Evolutionary conservation across 2,888 invertebrate species (phyloP).

Genomic region (Thecophora atra): DNA sequence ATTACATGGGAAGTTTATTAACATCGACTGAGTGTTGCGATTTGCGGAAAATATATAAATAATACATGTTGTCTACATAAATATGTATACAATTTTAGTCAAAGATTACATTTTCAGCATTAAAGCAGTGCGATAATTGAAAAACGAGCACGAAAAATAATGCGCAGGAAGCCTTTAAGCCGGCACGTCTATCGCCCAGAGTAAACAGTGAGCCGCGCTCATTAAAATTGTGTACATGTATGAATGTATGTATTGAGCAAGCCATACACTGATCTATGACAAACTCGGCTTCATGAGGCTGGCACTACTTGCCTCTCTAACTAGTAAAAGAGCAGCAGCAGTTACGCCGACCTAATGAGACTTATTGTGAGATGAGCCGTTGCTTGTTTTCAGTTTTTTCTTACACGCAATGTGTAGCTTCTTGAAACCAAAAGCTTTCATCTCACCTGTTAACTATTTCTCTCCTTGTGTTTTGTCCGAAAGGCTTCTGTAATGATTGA

Average conservation of each 20-base stretch:
- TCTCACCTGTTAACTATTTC: not conserved
- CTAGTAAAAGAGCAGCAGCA: too few species aligned
- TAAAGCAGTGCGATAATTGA: slow-evolving; percentile 28
- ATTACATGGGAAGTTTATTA: slow-evolving; percentile 53
- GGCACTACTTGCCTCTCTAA: too few species aligned
- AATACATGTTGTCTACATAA: slow-evolving; percentile 22
- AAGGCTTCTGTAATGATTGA: not conserved
- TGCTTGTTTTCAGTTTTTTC: too few species aligned
- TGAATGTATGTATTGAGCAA: not conserved
- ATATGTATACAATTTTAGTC: slow-evolving; percentile 21
- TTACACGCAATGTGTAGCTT: too few species aligned
- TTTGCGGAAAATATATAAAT: slow-evolving; percentile 44
- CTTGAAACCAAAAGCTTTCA: not conserved
- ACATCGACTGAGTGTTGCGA: slow-evolving; percentile 50
- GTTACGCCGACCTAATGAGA: too few species aligned
- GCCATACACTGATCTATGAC: too few species aligned
- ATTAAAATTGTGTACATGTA: not conserved
- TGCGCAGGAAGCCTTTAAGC: slow-evolving; percentile 27
- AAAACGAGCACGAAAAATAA: slow-evolving; percentile 18
- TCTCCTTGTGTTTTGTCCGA: slow-evolving; percentile 6
- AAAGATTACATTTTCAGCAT: slow-evolving; percentile 22
- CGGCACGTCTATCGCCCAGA: slow-evolving; percentile 31
- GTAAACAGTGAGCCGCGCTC: not conserved
- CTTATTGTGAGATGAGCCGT: too few species aligned
- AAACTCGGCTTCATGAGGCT: too few species aligned